Conservation (phyloP, 2,797 vertebrate genomes). For the Helarctos malayanus region DNA sequence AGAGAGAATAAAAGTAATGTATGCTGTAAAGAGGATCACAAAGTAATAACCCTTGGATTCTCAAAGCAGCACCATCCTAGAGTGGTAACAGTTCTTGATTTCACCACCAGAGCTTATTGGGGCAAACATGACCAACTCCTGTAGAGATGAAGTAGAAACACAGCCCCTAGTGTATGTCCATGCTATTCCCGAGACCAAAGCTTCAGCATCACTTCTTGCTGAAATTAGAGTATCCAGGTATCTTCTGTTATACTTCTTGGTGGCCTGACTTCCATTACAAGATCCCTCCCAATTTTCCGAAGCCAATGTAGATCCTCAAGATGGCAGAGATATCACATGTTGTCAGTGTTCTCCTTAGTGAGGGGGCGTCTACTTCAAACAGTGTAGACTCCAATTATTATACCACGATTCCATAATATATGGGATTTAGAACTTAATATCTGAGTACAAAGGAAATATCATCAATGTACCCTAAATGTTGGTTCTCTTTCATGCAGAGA, state of each 20-base stretch:
- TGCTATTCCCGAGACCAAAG: background rate
- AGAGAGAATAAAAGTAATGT: background rate
- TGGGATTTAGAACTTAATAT: conserved; percentile 11
- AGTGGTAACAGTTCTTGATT: background rate
- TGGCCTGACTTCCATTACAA: background rate
- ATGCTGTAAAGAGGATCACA: background rate
- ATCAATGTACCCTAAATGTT: background rate
- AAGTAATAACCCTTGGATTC: background rate
- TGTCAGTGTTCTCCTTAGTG: background rate
- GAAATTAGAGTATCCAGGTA: background rate
- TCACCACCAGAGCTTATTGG: background rate
- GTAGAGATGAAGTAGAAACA: background rate
- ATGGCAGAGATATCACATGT: background rate
- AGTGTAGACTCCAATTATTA: background rate
- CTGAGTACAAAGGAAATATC: background rate
- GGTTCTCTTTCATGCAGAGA: background rate
- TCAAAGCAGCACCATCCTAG: background rate
- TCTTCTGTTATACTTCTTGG: background rate
- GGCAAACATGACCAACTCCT: background rate
- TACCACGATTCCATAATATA: background rate
- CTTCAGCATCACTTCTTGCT: background rate
- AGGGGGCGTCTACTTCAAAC: background rate
- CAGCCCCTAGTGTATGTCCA: background rate
- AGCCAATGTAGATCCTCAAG: background rate
- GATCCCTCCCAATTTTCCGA: background rate